phyloP scores from a whole-genome alignment of 1,140 invertebrate genomes.

The Lordiphosa mommai region DNA sequence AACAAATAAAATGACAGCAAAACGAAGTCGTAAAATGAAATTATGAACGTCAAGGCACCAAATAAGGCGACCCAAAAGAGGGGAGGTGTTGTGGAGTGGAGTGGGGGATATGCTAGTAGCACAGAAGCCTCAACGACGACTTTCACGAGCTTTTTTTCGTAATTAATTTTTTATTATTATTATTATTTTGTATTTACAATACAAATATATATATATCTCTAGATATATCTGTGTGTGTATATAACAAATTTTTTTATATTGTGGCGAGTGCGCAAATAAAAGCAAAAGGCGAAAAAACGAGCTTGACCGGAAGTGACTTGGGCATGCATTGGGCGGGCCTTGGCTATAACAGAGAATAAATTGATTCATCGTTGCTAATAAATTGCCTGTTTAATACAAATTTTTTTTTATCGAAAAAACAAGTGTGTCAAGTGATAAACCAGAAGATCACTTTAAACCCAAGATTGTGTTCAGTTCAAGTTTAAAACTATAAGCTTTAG shows the following conservation, averaged over 20 bases:
- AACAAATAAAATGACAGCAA: slow-evolving; percentile 72
- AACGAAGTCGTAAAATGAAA: slow-evolving; percentile 70
- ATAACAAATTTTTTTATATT: slow-evolving; percentile 14
- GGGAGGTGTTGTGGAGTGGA: neutral
- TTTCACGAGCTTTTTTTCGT: slow-evolving; percentile 64
- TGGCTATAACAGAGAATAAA: slow-evolving; percentile 56
- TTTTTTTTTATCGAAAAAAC: slow-evolving; percentile 4
- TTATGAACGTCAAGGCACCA: slow-evolving; percentile 72
- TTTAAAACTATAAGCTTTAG: no score
- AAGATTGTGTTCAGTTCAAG: no score
- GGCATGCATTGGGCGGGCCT: slow-evolving; percentile 52
- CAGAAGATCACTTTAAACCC: no score
- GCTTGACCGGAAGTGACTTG: slow-evolving; percentile 65
- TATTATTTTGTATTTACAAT: slow-evolving; percentile 44
- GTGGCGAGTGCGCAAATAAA: slow-evolving; percentile 61
- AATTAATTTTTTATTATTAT: slow-evolving; percentile 64
- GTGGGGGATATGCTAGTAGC: slow-evolving; percentile 8
- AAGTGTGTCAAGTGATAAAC: no score
- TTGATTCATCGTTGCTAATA: slow-evolving; percentile 70
- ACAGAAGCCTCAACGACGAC: slow-evolving; percentile 63
- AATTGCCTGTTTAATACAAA: slow-evolving; percentile 49
- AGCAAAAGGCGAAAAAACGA: slow-evolving; percentile 62
- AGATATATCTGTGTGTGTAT: neutral
- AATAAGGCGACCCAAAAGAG: slow-evolving; percentile 46
- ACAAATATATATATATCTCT: slow-evolving; percentile 20